Percentiles rank a stretch among this genome's conserved stretches.
Evolutionary conservation across 1,140 invertebrate species (phyloP).

Genomic region (Dolichoris vasculosae): DNA sequence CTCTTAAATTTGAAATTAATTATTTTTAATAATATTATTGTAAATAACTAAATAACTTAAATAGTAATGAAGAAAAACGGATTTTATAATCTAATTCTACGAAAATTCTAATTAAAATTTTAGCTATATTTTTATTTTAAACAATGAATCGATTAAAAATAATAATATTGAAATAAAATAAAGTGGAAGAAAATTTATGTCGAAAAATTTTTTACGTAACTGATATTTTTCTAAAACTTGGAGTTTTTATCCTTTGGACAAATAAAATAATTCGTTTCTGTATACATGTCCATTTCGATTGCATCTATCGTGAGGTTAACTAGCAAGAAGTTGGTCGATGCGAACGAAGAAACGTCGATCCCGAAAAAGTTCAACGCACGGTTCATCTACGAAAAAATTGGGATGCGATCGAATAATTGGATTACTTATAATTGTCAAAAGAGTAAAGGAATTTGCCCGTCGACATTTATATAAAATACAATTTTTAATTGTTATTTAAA

Average conservation of each 20-base stretch:
- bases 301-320: not conserved
- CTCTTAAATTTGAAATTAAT: too few relatives aligned
- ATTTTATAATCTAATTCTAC: too few relatives aligned
- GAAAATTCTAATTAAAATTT: too few relatives aligned
- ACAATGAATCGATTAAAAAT: too few relatives aligned
- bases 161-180: too few relatives aligned
- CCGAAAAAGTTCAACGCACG: not conserved
- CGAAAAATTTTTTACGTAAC: too few relatives aligned
- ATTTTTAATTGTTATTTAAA: not conserved
- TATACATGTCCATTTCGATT: not conserved
- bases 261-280: not conserved
- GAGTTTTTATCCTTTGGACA: not conserved
- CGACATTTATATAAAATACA: not conserved
- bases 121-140: too few relatives aligned
- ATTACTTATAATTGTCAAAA: not conserved
- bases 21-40: too few relatives aligned
- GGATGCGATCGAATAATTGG: constrained; percentile 21
- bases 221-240: too few relatives aligned
- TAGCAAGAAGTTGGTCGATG: not conserved
- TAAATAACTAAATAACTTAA: too few relatives aligned
- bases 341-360: not conserved
- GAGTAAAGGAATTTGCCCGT: not conserved
- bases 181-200: too few relatives aligned
- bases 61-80: too few relatives aligned
- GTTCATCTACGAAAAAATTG: constrained; percentile 6